These are phyloP conservation scores for Gonatopus flavifemur DNA, from an alignment of 1,140 invertebrate genomes.

Conservation along the genomic window DNA sequence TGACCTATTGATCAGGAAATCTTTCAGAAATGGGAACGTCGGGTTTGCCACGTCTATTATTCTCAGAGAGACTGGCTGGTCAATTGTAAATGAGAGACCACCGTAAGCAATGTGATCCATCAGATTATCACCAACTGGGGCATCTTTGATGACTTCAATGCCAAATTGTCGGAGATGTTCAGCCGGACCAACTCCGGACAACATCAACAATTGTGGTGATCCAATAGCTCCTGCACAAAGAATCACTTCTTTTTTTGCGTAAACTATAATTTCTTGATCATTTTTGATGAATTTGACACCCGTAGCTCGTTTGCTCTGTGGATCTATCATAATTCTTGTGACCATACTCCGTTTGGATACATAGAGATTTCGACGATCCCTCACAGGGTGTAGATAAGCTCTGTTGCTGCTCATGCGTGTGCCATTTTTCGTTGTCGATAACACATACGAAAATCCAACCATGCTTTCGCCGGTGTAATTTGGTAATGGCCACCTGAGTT, in stretches of 20 bases:
- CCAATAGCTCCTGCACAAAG: slow-evolving; percentile 63
- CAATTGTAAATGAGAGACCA: slow-evolving; percentile 66
- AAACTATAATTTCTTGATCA: slow-evolving; percentile 54
- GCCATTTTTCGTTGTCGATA: slow-evolving; percentile 64
- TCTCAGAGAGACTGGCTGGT: slow-evolving; percentile 53
- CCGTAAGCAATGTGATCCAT: slow-evolving; percentile 67
- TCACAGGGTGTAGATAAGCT: slow-evolving; percentile 73
- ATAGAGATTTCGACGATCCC: slow-evolving; percentile 70
- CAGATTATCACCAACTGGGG: slow-evolving; percentile 74
- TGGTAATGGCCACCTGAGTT: slow-evolving; percentile 59
- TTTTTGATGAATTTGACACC: slow-evolving; percentile 68
- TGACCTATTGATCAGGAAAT: slow-evolving; percentile 44
- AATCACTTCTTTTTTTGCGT: slow-evolving; percentile 70
- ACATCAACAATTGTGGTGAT: slow-evolving; percentile 61
- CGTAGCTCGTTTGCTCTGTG: slow-evolving; percentile 65
- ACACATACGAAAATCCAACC: slow-evolving; percentile 63
- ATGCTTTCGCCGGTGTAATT: slow-evolving; percentile 63
- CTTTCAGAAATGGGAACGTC: slow-evolving; percentile 51
- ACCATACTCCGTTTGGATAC: slow-evolving; percentile 71
- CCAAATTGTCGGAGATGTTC: slow-evolving; percentile 54
- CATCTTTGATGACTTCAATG: slow-evolving; percentile 59
- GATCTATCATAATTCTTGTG: slow-evolving; percentile 74
- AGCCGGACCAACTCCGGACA: slow-evolving; percentile 64
- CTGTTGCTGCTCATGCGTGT: slow-evolving; percentile 70
- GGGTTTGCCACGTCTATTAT: slow-evolving; percentile 57